Evolutionary conservation across 2,888 invertebrate genomes (phyloP).

Genomic region (Drosophila ezoana): DNA sequence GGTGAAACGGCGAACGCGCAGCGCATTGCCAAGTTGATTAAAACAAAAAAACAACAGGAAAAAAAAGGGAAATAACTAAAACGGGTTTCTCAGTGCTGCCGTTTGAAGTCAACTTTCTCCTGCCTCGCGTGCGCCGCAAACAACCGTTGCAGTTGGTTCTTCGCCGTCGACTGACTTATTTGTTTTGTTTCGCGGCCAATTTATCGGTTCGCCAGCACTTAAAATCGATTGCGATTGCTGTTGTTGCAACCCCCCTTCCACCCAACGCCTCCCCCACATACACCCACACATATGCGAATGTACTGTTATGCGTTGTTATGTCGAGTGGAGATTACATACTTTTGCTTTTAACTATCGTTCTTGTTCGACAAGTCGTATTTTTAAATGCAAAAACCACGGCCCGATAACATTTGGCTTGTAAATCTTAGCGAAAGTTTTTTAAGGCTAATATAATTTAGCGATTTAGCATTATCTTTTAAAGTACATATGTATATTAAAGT

Average conservation of each 20-base stretch:
- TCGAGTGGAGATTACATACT: slow-evolving; percentile 59
- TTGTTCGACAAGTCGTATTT: slow-evolving; percentile 30
- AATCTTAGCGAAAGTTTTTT: slow-evolving; percentile 43
- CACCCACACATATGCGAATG: background rate
- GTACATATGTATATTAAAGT: background rate
- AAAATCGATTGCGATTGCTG: slow-evolving; percentile 57
- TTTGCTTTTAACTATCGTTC: slow-evolving; percentile 51
- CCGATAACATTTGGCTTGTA: slow-evolving; percentile 41
- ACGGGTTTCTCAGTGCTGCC: slow-evolving; percentile 52
- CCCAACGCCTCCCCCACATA: background rate
- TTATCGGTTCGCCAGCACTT: slow-evolving; percentile 50
- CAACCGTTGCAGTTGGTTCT: slow-evolving; percentile 33
- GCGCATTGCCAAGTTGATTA: slow-evolving; percentile 44
- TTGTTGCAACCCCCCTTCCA: background rate
- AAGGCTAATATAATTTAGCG: background rate
- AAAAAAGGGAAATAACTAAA: slow-evolving; percentile 14
- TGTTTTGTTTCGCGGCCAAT: slow-evolving; percentile 49
- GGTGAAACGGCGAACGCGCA: slow-evolving; percentile 10
- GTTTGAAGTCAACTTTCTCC: background rate
- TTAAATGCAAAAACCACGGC: slow-evolving; percentile 24
- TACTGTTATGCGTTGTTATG: slow-evolving; percentile 31
- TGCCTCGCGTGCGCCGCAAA: background rate
- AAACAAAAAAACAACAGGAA: slow-evolving; percentile 16
- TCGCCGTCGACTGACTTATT: slow-evolving; percentile 43
- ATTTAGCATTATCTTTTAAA: slow-evolving; percentile 8